These are phyloP conservation scores for Streptopelia turtur DNA, from an alignment of 2,797 vertebrate species.

Conservation along the genomic window DNA sequence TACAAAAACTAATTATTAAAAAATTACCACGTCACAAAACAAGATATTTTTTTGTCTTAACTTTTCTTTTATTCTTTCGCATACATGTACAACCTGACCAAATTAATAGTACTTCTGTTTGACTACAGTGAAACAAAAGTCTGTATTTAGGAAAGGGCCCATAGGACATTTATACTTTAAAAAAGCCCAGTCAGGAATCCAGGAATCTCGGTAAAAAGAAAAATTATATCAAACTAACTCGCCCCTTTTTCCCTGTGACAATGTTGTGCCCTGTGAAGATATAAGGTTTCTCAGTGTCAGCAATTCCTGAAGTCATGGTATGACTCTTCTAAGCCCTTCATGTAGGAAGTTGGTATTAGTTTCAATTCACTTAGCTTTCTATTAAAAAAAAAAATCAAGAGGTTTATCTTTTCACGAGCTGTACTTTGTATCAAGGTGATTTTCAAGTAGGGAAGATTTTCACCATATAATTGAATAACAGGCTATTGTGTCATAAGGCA, in stretches of 20 bases:
- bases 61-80: not conserved
- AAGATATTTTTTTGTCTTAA: not conserved
- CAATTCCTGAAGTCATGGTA: not conserved
- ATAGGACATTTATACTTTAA: not conserved
- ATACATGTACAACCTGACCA: not conserved
- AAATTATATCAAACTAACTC: not conserved
- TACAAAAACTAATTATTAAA: not conserved
- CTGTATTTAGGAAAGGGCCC: not conserved
- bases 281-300: not conserved
- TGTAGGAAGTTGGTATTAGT: not conserved
- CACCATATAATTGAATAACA: not conserved
- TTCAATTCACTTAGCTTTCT: constrained; percentile 22
- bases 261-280: not conserved
- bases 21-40: not conserved
- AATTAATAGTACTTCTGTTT: not conserved
- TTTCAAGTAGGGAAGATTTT: constrained; percentile 34
- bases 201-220: not conserved
- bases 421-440: not conserved
- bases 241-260: not conserved
- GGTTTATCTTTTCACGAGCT: constrained; percentile 9
- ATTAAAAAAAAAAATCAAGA: not conserved
- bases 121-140: not conserved
- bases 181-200: not conserved
- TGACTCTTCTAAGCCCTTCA: not conserved
- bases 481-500: not conserved